Conservation (phyloP, 2,888 invertebrate species). For the Polietes domitor region DNA sequence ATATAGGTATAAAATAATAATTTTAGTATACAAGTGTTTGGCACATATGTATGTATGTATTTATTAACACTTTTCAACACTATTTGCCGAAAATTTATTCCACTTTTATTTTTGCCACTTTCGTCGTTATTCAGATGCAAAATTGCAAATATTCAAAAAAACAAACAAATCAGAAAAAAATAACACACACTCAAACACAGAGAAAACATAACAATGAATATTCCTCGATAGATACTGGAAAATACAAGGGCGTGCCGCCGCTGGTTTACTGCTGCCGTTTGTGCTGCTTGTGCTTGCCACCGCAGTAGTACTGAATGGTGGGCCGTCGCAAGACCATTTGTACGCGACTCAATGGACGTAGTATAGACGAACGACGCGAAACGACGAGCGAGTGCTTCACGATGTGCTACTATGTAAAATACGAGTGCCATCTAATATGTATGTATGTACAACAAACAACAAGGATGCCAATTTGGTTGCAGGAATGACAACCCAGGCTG, state of each 20-base stretch:
- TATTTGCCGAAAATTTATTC: background rate
- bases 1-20: slow-evolving; percentile 14
- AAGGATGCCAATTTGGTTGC: slow-evolving; percentile 48
- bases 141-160: slow-evolving; percentile 2
- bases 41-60: too few species aligned
- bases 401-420: slow-evolving; percentile 44
- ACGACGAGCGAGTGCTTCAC: background rate
- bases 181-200: background rate
- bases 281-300: slow-evolving; percentile 57
- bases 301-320: slow-evolving; percentile 58
- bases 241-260: slow-evolving; percentile 64
- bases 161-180: too few species aligned
- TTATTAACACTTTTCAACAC: background rate
- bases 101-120: background rate
- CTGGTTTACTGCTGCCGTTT: slow-evolving; percentile 25
- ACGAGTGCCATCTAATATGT: background rate
- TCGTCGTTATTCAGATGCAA: background rate
- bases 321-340: slow-evolving; percentile 46
- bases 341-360: slow-evolving; percentile 39
- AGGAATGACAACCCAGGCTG: too few species aligned
- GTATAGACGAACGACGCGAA: slow-evolving; percentile 32
- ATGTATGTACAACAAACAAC: slow-evolving; percentile 19
- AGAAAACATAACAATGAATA: slow-evolving; percentile 2
- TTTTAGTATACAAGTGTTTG: background rate
- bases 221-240: slow-evolving; percentile 45